Evolutionary conservation across 64 coral and sea anemone species (phyloP).

Genomic region (Stichodactyla helianthus): DNA sequence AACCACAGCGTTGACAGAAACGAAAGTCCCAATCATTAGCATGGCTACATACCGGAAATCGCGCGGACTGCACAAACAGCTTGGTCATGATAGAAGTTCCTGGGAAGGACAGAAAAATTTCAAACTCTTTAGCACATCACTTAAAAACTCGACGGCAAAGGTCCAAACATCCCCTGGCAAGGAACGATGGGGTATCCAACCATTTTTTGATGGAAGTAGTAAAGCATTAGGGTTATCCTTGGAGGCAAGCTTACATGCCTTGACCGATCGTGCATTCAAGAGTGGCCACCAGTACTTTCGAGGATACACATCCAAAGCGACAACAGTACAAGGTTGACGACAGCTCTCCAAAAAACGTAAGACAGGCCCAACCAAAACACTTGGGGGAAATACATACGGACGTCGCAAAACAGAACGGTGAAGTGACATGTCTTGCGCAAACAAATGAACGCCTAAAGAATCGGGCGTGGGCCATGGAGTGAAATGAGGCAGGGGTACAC

Average conservation of each 20-base stretch:
- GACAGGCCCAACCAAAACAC: background rate
- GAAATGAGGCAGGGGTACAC: slow-evolving; percentile 14
- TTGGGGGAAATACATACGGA: slow-evolving; percentile 36
- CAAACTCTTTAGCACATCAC: background rate
- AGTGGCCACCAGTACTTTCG: slow-evolving; percentile 8
- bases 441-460: slow-evolving; percentile 19
- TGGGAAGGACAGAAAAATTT: background rate
- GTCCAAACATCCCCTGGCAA: slow-evolving; percentile 25
- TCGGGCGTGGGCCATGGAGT: slow-evolving; percentile 13
- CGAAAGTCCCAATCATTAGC: slow-evolving; percentile 48
- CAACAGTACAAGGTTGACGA: background rate
- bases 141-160: slow-evolving; percentile 16
- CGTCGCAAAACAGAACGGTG: background rate
- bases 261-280: background rate
- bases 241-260: background rate
- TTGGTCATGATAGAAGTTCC: slow-evolving; percentile 32
- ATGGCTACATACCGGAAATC: slow-evolving; percentile 33
- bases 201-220: background rate
- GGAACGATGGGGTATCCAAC: background rate
- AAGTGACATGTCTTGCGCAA: slow-evolving; percentile 3
- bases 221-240: background rate
- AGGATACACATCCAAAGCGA: background rate
- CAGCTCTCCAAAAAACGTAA: background rate
- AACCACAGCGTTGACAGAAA: slow-evolving; percentile 44
- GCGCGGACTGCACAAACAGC: slow-evolving; percentile 28